These are phyloP conservation scores for Erpobdella octoculata DNA, from an alignment of 2,888 invertebrate genomes.

Conservation along the genomic window DNA sequence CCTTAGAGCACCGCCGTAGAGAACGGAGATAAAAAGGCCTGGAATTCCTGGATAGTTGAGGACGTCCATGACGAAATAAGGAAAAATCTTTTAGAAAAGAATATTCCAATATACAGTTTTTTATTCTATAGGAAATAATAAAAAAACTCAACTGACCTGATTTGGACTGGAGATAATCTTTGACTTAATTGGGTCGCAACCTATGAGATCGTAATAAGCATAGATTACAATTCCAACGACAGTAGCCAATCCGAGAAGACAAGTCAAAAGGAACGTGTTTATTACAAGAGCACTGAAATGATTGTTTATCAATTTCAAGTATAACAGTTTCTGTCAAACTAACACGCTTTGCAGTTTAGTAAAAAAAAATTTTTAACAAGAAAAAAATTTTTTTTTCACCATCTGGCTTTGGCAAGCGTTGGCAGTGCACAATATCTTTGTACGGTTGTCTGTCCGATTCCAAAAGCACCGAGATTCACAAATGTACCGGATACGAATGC, in stretches of 20 bases:
- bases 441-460: constrained; percentile 38
- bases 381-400: constrained; percentile 28
- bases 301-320: neutral
- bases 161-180: constrained; percentile 36
- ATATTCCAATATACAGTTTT: neutral
- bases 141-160: constrained; percentile 37
- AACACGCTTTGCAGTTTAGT: neutral
- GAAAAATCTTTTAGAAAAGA: constrained; percentile 35
- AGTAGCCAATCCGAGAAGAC: constrained; percentile 36
- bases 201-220: constrained; percentile 59
- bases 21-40: constrained; percentile 37
- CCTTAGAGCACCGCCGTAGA: constrained; percentile 39
- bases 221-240: constrained; percentile 76
- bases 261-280: constrained; percentile 36
- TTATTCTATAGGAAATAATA: neutral
- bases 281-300: constrained; percentile 34
- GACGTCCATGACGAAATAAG: constrained; percentile 37
- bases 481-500: constrained; percentile 35
- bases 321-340: neutral
- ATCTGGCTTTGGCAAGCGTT: constrained; percentile 34
- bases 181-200: constrained; percentile 37
- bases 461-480: constrained; percentile 33
- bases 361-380: too few species aligned
- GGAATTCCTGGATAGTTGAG: constrained; percentile 37
- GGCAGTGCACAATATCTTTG: constrained; percentile 39